Evolutionary conservation across 2,797 vertebrate species (phyloP).

Genomic region (Podarcis siculus): DNA sequence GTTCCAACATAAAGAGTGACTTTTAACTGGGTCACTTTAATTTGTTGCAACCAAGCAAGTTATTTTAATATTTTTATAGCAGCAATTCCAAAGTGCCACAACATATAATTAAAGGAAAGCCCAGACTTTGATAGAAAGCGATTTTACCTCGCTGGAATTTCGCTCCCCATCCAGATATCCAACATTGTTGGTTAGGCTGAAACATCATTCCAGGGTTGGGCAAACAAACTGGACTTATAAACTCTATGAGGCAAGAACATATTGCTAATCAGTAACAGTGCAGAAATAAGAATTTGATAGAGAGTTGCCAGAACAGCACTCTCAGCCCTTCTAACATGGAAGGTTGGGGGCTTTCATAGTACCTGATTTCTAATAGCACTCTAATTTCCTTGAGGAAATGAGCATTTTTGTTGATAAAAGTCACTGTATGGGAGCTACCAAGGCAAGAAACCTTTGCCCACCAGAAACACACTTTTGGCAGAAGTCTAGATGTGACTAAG

Average conservation of each 20-base stretch:
- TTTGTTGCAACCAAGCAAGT: not conserved
- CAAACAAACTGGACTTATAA: conserved; percentile 81
- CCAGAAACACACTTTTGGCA: not conserved
- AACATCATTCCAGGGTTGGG: conserved; percentile 83
- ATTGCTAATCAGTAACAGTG: conserved; percentile 3
- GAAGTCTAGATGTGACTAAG: not conserved
- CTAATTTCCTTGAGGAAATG: not conserved
- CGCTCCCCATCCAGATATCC: conserved; percentile 88
- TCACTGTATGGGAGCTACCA: not conserved
- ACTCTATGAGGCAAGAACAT: conserved; percentile 64
- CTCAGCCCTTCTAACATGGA: not conserved
- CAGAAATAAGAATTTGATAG: not conserved
- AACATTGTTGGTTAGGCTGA: conserved; percentile 67
- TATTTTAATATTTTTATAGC: not conserved
- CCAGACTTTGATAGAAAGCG: not conserved
- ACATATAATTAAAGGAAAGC: not conserved
- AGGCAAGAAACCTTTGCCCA: not conserved
- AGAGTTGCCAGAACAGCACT: not conserved
- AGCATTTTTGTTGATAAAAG: not conserved
- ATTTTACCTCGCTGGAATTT: conserved; percentile 77
- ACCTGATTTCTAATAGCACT: not conserved
- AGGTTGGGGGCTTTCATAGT: not conserved
- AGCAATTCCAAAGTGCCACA: not conserved
- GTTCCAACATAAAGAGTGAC: too few species aligned
- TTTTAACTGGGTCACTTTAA: not conserved